Percentiles rank a stretch among this genome's conserved stretches.
phyloP scores from a whole-genome alignment of 2,113 vertebrate species.

The Melanostigma gelatinosum region DNA sequence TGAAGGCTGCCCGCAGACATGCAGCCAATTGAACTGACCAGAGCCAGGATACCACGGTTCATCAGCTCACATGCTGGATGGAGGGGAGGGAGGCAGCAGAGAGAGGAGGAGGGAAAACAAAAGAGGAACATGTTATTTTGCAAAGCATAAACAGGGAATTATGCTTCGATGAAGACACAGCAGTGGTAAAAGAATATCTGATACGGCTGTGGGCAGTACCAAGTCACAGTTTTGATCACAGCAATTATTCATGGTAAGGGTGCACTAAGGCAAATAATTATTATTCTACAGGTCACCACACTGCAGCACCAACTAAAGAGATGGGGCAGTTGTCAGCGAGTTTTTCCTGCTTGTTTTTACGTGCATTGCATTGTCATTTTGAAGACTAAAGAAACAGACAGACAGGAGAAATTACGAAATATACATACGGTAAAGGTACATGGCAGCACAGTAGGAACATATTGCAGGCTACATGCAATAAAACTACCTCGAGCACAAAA shows the following conservation, averaged over 20 bases:
- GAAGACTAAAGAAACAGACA: slow-evolving; percentile 9
- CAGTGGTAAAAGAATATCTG: background rate
- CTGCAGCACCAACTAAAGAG: slow-evolving; percentile 24
- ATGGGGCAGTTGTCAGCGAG: background rate
- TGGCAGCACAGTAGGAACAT: background rate
- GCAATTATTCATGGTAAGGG: slow-evolving; percentile 15
- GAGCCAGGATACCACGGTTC: slow-evolving; percentile 97
- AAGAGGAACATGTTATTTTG: slow-evolving; percentile 27
- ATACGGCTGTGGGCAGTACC: background rate
- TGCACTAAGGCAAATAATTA: slow-evolving; percentile 8
- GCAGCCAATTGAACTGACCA: slow-evolving; percentile 98
- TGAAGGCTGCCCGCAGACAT: slow-evolving; percentile 95
- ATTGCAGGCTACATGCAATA: background rate
- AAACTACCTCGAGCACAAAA: background rate
- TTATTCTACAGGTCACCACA: slow-evolving; percentile 39
- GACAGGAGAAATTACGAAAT: background rate
- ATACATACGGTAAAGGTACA: background rate
- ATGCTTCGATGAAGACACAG: background rate
- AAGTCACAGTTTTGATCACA: background rate
- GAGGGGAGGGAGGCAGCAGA: slow-evolving; percentile 25
- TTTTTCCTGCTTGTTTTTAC: slow-evolving; percentile 8
- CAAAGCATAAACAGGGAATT: background rate
- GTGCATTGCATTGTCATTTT: slow-evolving; percentile 21
- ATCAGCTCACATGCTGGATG: slow-evolving; percentile 96
- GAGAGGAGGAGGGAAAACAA: background rate